Base-by-base conservation (phyloP, 2,113 vertebrate genomes). In the Paralichthys olivaceus region DNA sequence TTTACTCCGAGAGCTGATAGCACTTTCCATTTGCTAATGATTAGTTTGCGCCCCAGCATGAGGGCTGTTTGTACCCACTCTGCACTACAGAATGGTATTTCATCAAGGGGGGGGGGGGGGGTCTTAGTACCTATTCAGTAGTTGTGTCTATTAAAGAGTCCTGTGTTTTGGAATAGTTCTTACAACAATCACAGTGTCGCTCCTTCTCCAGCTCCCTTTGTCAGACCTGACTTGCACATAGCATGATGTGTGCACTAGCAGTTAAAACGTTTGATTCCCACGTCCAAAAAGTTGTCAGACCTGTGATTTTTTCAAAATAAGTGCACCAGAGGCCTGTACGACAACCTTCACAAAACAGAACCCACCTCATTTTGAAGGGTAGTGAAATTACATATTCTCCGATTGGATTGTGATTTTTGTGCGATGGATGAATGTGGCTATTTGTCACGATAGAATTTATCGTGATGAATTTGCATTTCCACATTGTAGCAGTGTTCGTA, bases 1-100 rank as follows among this genome's bases (percentile, higher is more conserved):
- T 82, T 84, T 79, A 75, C 68, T 60, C 28, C 4, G 0, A 72
- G 49, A 77, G 73, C 70, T 72, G 74, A 79, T 83, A 63, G 65
- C 71, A 79, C 81, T 86, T 83, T 84, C 73, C 73, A 85, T 77
- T 77, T 72, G 79, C 51, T 85, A 87, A 79, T 83, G 83, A 80
- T 83, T 68, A 79, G 83, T 84, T 75, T 81, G 73, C 62, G 69
- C 63, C 80, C 75, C 69, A 20, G 60, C 45, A 22, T 63, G 34
- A 79, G 71, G 73, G 71, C 71, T 80, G 53, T 86, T 79, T 83
- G 79, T 79, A 62, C 77, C 79, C 74, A 71, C 71, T 88, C 81
- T 37, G 64, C 72, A 0, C 65, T 49, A 70, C 29, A 81, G 63
- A 74, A 77, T 80, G 68, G 45, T 72, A 56, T 81, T 80, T 89